Evolutionary conservation across 2,113 vertebrate species (phyloP).

Genomic region (Albula glossodonta): DNA sequence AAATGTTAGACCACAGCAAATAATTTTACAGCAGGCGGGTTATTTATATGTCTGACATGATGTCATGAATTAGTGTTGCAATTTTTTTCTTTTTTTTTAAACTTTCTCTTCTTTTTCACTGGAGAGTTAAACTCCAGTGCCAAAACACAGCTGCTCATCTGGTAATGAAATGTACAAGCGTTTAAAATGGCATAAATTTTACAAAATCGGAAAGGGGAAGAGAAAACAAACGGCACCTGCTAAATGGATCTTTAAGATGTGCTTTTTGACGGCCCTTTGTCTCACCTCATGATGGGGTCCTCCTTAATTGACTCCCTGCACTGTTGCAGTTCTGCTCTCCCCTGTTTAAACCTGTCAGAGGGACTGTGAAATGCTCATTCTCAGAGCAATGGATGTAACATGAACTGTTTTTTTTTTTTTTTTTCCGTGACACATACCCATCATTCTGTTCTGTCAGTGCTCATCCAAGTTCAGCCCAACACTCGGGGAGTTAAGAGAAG

Average conservation of each 20-base stretch:
- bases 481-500: constrained; percentile 23
- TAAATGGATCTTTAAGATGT: constrained; percentile 82
- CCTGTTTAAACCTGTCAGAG: constrained; percentile 38
- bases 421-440: constrained; percentile 14
- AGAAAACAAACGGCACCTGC: constrained; percentile 72
- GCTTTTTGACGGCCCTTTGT: constrained; percentile 41
- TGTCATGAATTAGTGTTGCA: constrained; percentile 63
- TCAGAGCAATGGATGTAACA: constrained; percentile 35
- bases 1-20: constrained; percentile 37
- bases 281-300: constrained; percentile 45
- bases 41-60: constrained; percentile 68
- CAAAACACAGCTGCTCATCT: constrained; percentile 71
- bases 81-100: constrained; percentile 35
- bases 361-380: constrained; percentile 38
- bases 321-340: constrained; percentile 41
- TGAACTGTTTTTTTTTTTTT: constrained; percentile 35
- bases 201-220: constrained; percentile 44
- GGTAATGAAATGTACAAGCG: constrained; percentile 80
- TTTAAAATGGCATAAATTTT: constrained; percentile 58
- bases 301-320: constrained; percentile 53
- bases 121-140: constrained; percentile 71
- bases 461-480: constrained; percentile 42
- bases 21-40: constrained; percentile 63
- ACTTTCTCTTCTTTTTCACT: constrained; percentile 33
- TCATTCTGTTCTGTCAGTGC: constrained; percentile 30